Evolutionary conservation across 1,140 invertebrate genomes (phyloP), one percentile per base, ranked within the genome.

Genomic region (Holotrichia oblita): DNA sequence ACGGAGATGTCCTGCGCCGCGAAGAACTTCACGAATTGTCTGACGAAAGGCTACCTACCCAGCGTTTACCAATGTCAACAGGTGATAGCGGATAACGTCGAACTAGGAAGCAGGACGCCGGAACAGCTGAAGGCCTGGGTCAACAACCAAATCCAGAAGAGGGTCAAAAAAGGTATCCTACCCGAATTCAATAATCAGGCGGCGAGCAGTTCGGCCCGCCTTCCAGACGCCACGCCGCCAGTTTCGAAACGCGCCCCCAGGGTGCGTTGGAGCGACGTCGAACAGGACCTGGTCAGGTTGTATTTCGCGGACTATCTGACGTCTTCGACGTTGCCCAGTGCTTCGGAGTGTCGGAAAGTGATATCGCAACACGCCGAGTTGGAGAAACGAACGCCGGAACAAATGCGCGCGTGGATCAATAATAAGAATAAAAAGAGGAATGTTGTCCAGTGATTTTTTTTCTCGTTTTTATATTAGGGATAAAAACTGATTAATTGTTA

Each of bases 81-180:
- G 61, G 61, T 69, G 20, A 69, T 69, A 17, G 22, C 20, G 14
- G 48, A 55, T 2, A 55, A 55, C 22, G 22, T 10, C 20, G 61
- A 69, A 69, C 24, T 69, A 7, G 12, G 61, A 6, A 20, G 61
- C 12, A 17, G 27, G 20, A 69, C 61, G 61, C 61, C 61, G 14
- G 61, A 69, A 69, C 61, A 69, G 61, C 61, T 34, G 48, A 55
- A 55, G 22, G 61, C 22, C 22, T 69, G 61, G 61, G 61, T 69
- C 17, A 55, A 55, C 48, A 55, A 69, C 24, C 61, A 69, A 7
- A 24, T 69, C 22, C 61, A 69, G 22, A 69, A 69, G 61, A 6
- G 22, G 22, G 22, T 17, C 0, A 44, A 14, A 20, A 69, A 69
- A 48, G 10, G 61, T 20, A 24, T 3, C 10, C 44, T 10, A 10